These are phyloP conservation scores for Sebastes diploproa DNA, from an alignment of 2,797 vertebrate genomes.

Conservation along the genomic window DNA sequence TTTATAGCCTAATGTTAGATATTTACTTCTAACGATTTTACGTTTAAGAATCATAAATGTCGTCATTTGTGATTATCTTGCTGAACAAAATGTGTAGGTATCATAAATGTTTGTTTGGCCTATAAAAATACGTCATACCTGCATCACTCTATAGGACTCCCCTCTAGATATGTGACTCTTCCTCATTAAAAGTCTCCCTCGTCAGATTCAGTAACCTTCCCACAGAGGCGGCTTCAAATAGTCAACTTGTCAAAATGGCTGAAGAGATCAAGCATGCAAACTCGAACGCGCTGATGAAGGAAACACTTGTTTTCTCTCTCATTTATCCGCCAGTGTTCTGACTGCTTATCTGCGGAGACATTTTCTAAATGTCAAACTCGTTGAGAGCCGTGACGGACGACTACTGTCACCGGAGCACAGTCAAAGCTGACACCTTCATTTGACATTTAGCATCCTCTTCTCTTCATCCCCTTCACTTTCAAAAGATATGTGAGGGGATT, in stretches of 20 bases:
- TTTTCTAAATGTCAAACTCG: constrained; percentile 77
- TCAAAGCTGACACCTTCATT: constrained; percentile 52
- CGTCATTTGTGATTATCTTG: too few relatives aligned
- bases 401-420: constrained; percentile 23
- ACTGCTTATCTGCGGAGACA: constrained; percentile 61
- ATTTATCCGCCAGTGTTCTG: constrained; percentile 61
- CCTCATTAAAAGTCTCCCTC: constrained; percentile 10
- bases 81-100: accelerated
- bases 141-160: background rate
- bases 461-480: constrained; percentile 29
- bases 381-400: constrained; percentile 51
- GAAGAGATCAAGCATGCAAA: constrained; percentile 10
- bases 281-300: constrained; percentile 7
- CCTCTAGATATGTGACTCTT: background rate
- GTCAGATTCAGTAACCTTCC: background rate
- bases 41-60: too few relatives aligned
- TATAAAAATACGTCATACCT: too few relatives aligned
- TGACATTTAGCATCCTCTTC: constrained; percentile 63
- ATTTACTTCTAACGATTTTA: too few relatives aligned
- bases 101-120: too few relatives aligned
- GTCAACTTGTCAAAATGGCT: constrained; percentile 18
- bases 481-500: constrained; percentile 12
- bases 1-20: too few relatives aligned
- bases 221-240: background rate
- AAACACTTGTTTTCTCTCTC: constrained; percentile 36